Evolutionary conservation across 2,113 vertebrate species (phyloP), one percentile per base, ranked within the genome.

Genomic region (Phaethornis superciliosus): DNA sequence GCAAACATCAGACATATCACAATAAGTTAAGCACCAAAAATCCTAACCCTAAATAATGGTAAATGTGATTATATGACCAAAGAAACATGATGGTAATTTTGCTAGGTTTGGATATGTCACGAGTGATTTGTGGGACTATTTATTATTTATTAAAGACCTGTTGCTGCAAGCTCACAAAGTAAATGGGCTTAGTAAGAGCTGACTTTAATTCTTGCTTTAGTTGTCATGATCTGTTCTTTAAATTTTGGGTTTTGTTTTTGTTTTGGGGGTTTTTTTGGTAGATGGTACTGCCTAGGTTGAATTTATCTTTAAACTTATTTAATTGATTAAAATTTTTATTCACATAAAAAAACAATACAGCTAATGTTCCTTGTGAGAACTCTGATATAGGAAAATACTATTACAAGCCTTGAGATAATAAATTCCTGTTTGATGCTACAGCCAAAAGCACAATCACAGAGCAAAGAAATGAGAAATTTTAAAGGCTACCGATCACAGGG

Each of bases 401-500:
- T 58, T 80, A 51, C 63, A 23, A 62, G 64, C 82, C 78, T 60
- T 68, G 27, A 86, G 77, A 72, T 71, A 51, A 80, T 86, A 63
- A 19, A 54, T 62, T 80, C 90, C 68, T 76, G 35, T 27, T 96
- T 93, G 88, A 76, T 80, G 47, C 33, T 55, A 44, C 37, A 70
- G 59, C 77, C 68, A 74, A 71, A 86, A 95, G 88, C 75, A 95
- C 89, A 85, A 71, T 89, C 87, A 90, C 58, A 84, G 47, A 90
- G 59, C 40, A 78, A 91, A 89, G 71, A 81, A 95, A 94, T 91
- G 64, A 79, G 68, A 93, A 80, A 81, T 81, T 79, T 79, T 84
- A 95, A 92, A 96, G 80, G 89, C 77, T 90, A 49, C 70, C 78
- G 85, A 94, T 78, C n/a, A 35, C 64, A 68, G 72, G 85, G 62